Evolutionary conservation across 1,140 invertebrate species (phyloP), one percentile per base, ranked within the genome.

Genomic region (Holotrichia oblita): DNA sequence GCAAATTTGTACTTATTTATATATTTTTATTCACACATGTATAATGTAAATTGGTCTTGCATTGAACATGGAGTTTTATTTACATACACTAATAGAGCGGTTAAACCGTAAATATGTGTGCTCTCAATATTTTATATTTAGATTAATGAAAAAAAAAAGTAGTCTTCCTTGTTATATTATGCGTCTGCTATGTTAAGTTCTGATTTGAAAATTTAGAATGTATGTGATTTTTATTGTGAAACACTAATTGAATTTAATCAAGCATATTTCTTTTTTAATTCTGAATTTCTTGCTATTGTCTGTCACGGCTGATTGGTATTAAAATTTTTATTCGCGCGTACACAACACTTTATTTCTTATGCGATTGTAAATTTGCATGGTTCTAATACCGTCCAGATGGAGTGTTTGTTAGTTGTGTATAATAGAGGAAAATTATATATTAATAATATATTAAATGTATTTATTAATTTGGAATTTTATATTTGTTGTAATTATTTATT

Each of bases 401-500:
- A 64, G 17, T 64, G 59, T 64, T 64, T 64, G 59, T 22, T 64
- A 22, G 22, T 64, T 22, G 24, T 64, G 59, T 64, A 64, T 10
- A 64, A 17, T 27, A 64, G 59, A 64, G 22, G 59, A 20, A 64
- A 64, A 64, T 64, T 64, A 20, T 64, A 64, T 64, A 64, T 64
- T 20, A 64, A 20, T 22, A 22, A 64, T 64, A 64, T 64, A 64
- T 64, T 64, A 10, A n/a, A 22, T 64, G 59, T 64, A 64, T 64
- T 64, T 64, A 64, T 64, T 64, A 64, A 64, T 64, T 64, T 27
- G 59, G 59, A 64, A 64, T 64, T 64, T 64, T 64, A 64, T 64
- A 64, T 64, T 64, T 64, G 59, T 64, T 64, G 59, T 64, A 64
- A 64, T 64, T 64, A 64, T 64, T 64, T 64, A 64, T 64, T 64